Conservation (phyloP, 1,140 invertebrate species). For the Teleopsis dalmanni region DNA sequence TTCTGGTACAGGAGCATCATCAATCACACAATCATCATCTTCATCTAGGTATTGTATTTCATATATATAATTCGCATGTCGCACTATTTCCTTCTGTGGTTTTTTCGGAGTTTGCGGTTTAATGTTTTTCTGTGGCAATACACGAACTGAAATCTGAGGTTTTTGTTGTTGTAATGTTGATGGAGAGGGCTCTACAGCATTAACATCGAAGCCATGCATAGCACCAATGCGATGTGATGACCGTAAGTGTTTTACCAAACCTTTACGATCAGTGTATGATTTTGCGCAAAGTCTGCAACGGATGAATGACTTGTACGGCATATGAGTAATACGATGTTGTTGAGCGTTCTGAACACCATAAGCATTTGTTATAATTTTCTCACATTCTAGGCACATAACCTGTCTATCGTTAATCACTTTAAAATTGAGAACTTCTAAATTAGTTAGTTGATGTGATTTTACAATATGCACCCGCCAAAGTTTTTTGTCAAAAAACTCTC, state of each 20-base stretch:
- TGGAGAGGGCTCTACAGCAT: neutral
- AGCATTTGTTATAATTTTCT: conserved; percentile 38
- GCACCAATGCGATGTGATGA: conserved; percentile 20
- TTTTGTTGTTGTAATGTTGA: neutral
- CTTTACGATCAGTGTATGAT: conserved; percentile 36
- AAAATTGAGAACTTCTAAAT: conserved; percentile 31
- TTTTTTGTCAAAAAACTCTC: conserved; percentile 36
- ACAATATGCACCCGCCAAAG: conserved; percentile 37
- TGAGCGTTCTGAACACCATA: conserved; percentile 41
- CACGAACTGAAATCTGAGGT: too few species aligned
- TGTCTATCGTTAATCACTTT: conserved; percentile 30
- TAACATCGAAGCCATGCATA: neutral
- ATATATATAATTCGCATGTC: conserved; percentile 23
- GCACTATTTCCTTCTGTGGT: conserved; percentile 12
- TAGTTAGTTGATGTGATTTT: conserved; percentile 29
- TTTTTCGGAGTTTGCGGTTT: conserved; percentile 1
- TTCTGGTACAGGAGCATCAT: neutral
- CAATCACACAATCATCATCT: conserved; percentile 17
- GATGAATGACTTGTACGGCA: conserved; percentile 34
- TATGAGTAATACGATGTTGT: conserved; percentile 35
- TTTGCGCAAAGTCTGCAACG: conserved; percentile 34
- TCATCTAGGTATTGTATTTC: conserved; percentile 37
- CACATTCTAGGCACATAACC: conserved; percentile 31
- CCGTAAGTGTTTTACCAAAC: conserved; percentile 34
- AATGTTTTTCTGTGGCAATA: neutral